phyloP scores from a whole-genome alignment of 2,888 invertebrate genomes.

The Drosophila limbata region DNA sequence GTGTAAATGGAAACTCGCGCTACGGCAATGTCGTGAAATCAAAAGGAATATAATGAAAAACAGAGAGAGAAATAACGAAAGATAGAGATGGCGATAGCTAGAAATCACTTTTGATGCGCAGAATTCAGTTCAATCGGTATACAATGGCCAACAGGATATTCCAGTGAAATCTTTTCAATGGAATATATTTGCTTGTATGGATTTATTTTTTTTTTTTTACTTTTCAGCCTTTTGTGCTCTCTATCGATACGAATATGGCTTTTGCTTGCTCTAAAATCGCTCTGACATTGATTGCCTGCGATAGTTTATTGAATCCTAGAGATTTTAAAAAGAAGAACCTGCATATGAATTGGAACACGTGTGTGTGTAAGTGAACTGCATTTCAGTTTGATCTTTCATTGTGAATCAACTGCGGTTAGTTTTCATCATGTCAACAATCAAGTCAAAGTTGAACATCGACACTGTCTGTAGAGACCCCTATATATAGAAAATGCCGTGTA shows the following conservation, averaged over 20 bases:
- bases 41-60: slow-evolving; percentile 14
- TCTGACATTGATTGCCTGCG: slow-evolving; percentile 76
- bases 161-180: slow-evolving; percentile 69
- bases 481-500: slow-evolving; percentile 1
- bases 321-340: slow-evolving; percentile 26
- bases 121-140: slow-evolving; percentile 27
- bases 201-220: background rate
- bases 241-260: slow-evolving; percentile 41
- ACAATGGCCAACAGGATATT: slow-evolving; percentile 67
- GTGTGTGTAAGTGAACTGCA: slow-evolving; percentile 34
- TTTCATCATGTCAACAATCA: slow-evolving; percentile 76
- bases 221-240: slow-evolving; percentile 9
- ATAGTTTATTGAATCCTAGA: slow-evolving; percentile 59
- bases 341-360: slow-evolving; percentile 58
- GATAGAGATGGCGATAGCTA: slow-evolving; percentile 15
- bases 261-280: slow-evolving; percentile 64
- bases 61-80: slow-evolving; percentile 7
- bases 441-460: slow-evolving; percentile 57
- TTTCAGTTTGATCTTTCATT: slow-evolving; percentile 49
- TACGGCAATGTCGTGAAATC: slow-evolving; percentile 57
- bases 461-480: slow-evolving; percentile 3
- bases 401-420: slow-evolving; percentile 71
- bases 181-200: slow-evolving; percentile 41
- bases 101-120: slow-evolving; percentile 70
- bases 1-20: slow-evolving; percentile 49